Conservation (phyloP, 1,140 invertebrate genomes). For the Triops longicaudatus region DNA sequence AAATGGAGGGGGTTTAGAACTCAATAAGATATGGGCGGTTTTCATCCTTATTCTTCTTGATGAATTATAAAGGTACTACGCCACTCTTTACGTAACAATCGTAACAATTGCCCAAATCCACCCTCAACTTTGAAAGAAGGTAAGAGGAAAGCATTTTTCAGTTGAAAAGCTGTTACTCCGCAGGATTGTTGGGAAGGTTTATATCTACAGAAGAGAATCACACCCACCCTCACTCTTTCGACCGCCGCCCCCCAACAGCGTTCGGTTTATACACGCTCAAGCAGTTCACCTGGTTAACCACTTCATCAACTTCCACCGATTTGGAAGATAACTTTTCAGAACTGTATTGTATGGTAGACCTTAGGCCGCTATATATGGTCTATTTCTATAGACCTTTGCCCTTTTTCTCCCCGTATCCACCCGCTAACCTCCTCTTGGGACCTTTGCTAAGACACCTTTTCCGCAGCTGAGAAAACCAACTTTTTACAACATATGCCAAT, state of each 20-base stretch:
- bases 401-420: no score
- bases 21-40: not conserved
- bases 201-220: not conserved
- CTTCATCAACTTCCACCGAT: not conserved
- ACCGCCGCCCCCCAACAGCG: not conserved
- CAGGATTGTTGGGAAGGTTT: not conserved
- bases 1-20: not conserved
- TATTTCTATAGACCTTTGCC: no score
- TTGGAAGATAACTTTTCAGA: no score
- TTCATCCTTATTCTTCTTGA: no score
- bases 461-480: no score
- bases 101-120: not conserved
- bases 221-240: not conserved
- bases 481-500: no score
- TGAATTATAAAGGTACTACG: no score
- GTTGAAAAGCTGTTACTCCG: not conserved
- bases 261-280: not conserved
- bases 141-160: not conserved
- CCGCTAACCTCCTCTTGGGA: no score
- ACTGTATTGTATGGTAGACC: no score
- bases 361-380: no score
- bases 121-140: not conserved
- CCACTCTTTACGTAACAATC: not conserved
- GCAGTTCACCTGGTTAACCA: constrained; percentile 14
- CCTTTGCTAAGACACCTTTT: no score